Conservation (phyloP, 2,113 vertebrate species). For the Sinocyclocheilus rhinocerous region DNA sequence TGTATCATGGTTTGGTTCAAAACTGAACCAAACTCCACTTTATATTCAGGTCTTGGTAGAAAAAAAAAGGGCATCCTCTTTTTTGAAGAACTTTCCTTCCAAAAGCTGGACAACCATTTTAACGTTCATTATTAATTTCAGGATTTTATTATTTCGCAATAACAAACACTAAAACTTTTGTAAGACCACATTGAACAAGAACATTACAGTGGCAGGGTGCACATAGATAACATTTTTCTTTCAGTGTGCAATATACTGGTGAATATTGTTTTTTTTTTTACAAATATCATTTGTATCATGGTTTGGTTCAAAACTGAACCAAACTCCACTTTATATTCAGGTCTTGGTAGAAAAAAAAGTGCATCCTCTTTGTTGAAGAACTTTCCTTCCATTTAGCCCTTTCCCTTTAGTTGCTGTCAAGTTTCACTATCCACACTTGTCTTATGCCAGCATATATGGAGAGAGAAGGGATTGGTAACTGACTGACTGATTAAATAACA, state of each 20-base stretch:
- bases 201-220: background rate
- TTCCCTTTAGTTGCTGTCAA: background rate
- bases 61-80: too few species aligned
- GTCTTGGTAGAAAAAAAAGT: too few species aligned
- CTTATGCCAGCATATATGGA: background rate
- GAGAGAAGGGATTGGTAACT: background rate
- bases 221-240: too few species aligned
- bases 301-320: too few species aligned
- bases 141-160: background rate
- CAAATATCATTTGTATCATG: too few species aligned
- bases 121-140: background rate
- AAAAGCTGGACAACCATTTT: background rate
- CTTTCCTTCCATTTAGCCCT: background rate
- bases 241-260: too few species aligned
- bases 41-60: too few species aligned
- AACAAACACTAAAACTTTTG: background rate
- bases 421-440: background rate
- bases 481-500: too few species aligned
- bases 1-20: too few species aligned
- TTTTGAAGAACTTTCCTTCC: too few species aligned
- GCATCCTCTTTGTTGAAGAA: too few species aligned
- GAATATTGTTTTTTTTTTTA: too few species aligned
- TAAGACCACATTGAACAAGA: background rate
- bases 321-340: background rate
- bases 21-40: background rate